A percentile compares a stretch with the other conserved stretches of the same genome.
Evolutionary conservation across 2,797 vertebrate genomes (phyloP).

Genomic region (Sparus aurata): DNA sequence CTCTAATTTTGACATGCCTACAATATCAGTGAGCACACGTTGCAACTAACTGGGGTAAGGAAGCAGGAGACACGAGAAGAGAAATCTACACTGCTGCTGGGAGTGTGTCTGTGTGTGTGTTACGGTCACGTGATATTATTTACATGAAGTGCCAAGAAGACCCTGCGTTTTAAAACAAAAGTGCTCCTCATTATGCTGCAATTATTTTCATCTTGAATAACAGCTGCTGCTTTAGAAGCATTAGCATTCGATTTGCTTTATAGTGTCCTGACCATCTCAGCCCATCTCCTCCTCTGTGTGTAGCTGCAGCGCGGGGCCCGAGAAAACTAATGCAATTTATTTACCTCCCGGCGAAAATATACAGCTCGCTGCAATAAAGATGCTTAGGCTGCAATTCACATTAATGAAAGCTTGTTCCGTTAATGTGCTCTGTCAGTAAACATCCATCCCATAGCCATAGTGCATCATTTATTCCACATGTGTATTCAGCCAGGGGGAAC

Average conservation of each 20-base stretch:
- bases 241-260: slow-evolving; percentile 34
- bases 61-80: background rate
- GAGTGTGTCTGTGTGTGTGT: background rate
- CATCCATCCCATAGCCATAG: slow-evolving; percentile 44
- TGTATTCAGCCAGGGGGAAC: slow-evolving; percentile 23
- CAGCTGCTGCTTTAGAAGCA: slow-evolving; percentile 8
- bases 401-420: slow-evolving; percentile 73
- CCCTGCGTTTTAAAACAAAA: slow-evolving; percentile 34
- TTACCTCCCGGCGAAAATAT: slow-evolving; percentile 61
- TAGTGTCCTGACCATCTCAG: slow-evolving; percentile 7
- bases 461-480: slow-evolving; percentile 42
- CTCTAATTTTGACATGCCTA: background rate
- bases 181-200: slow-evolving; percentile 38
- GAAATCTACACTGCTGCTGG: background rate
- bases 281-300: slow-evolving; percentile 31
- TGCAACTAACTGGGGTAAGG: background rate
- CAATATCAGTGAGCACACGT: background rate
- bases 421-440: slow-evolving; percentile 71
- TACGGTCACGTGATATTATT: slow-evolving; percentile 11
- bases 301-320: background rate
- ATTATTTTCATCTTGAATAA: slow-evolving; percentile 52
- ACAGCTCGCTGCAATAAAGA: slow-evolving; percentile 61
- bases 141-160: slow-evolving; percentile 35
- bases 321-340: slow-evolving; percentile 52
- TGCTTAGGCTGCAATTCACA: slow-evolving; percentile 64